Percentiles rank a stretch among this genome's conserved stretches.
Conservation (phyloP, 2,113 vertebrate species). For the Amia ocellicauda region DNA sequence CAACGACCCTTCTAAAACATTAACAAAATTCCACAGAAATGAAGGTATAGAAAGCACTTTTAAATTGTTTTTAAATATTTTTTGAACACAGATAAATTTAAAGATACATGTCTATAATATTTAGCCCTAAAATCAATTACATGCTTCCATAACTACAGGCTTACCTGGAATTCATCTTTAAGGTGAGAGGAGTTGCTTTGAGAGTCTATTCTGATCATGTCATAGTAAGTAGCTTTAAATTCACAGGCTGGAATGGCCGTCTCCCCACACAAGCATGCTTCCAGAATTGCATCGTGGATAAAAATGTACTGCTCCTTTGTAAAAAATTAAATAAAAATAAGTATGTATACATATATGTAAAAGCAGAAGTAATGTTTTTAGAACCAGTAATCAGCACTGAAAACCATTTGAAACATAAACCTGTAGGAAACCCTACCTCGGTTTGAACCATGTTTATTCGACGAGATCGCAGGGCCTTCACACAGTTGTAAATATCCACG, state of each 20-base stretch:
- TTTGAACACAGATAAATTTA: too few relatives aligned
- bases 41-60: too few relatives aligned
- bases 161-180: conserved; percentile 98
- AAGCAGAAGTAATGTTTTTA: too few relatives aligned
- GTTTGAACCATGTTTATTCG: conserved; percentile 99
- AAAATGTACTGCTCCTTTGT: conserved; percentile 97
- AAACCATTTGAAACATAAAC: conserved; percentile 1
- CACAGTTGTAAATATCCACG: conserved; percentile 98
- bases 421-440: conserved; percentile 70
- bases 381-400: too few relatives aligned
- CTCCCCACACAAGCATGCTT: conserved; percentile 97
- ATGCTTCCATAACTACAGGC: neutral
- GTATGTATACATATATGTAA: too few relatives aligned
- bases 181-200: conserved; percentile 98
- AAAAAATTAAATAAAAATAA: conserved; percentile 45
- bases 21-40: too few relatives aligned
- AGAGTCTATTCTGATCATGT: conserved; percentile 98
- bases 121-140: neutral
- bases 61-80: too few relatives aligned
- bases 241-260: conserved; percentile 95
- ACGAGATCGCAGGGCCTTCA: conserved; percentile 91
- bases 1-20: too few relatives aligned
- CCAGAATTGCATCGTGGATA: conserved; percentile 97
- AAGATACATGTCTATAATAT: too few relatives aligned
- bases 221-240: conserved; percentile 97